A percentile compares a stretch with the other conserved stretches of the same genome.
These are phyloP conservation scores for Amiota minor DNA, from an alignment of 2,888 invertebrate species.

Conservation along the genomic window DNA sequence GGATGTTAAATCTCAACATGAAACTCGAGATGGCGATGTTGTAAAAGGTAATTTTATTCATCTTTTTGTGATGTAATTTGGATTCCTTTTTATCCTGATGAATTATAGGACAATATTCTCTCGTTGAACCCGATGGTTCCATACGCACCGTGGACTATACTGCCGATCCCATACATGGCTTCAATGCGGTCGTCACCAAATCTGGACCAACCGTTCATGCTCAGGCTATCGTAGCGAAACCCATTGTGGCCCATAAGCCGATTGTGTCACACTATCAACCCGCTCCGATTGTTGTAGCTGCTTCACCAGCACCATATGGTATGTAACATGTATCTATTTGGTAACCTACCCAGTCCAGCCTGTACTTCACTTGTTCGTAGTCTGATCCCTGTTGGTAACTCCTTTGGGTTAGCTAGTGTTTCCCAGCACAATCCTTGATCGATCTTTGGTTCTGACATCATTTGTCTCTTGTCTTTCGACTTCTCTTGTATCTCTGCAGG, in stretches of 20 bases:
- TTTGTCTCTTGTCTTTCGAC: neutral
- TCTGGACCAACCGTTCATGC: slow-evolving; percentile 73
- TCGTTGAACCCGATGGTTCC: slow-evolving; percentile 73
- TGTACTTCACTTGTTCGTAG: slow-evolving; percentile 20
- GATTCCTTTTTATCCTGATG: neutral
- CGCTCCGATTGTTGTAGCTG: slow-evolving; percentile 64
- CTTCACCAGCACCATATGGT: slow-evolving; percentile 72
- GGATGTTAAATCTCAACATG: slow-evolving; percentile 79
- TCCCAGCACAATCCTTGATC: no score
- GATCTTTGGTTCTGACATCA: neutral
- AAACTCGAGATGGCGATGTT: slow-evolving; percentile 79
- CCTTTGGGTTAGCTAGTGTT: neutral
- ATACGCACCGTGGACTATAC: slow-evolving; percentile 73
- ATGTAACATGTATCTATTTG: slow-evolving; percentile 45
- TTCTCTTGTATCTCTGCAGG: slow-evolving; percentile 51
- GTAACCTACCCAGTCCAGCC: neutral
- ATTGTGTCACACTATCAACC: slow-evolving; percentile 65
- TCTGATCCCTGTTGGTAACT: neutral
- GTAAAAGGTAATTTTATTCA: slow-evolving; percentile 76
- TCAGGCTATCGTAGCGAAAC: slow-evolving; percentile 68
- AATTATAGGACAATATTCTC: slow-evolving; percentile 70
- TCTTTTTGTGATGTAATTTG: neutral
- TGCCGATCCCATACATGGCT: slow-evolving; percentile 72
- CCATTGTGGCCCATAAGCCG: slow-evolving; percentile 68
- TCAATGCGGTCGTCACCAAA: slow-evolving; percentile 73